phyloP scores from a whole-genome alignment of 2,888 invertebrate genomes.

The Drosophila mercatorum region DNA sequence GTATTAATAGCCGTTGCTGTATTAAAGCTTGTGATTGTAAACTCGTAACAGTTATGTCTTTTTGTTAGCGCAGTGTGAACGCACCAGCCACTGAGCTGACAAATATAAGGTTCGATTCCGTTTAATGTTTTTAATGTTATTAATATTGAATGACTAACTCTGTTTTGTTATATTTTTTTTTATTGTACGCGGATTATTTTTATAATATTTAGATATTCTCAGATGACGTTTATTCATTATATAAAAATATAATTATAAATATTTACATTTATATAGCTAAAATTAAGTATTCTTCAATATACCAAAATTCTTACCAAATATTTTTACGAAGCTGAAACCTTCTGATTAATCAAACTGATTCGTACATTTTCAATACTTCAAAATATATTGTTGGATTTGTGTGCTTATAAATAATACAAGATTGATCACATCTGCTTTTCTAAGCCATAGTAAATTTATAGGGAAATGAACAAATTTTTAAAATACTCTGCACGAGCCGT shows the following conservation, averaged over 20 bases:
- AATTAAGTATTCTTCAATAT: neutral
- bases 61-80: neutral
- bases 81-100: neutral
- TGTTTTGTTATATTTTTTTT: neutral
- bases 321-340: no score
- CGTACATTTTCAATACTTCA: neutral
- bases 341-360: neutral
- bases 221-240: no score
- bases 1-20: fast-evolving
- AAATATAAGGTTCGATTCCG: slow-evolving; percentile 1
- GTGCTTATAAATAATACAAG: neutral
- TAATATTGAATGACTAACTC: neutral
- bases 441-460: neutral
- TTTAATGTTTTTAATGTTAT: no score
- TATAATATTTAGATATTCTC: no score
- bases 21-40: neutral
- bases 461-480: slow-evolving; percentile 1
- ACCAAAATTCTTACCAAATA: neutral
- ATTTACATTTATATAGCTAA: neutral
- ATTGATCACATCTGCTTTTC: slow-evolving; percentile 1
- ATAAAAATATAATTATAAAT: no score
- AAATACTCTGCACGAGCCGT: neutral
- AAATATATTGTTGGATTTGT: neutral
- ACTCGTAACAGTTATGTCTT: neutral
- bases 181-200: neutral